Conservation (phyloP, 1,140 invertebrate genomes). For the Cylas formicarius region DNA sequence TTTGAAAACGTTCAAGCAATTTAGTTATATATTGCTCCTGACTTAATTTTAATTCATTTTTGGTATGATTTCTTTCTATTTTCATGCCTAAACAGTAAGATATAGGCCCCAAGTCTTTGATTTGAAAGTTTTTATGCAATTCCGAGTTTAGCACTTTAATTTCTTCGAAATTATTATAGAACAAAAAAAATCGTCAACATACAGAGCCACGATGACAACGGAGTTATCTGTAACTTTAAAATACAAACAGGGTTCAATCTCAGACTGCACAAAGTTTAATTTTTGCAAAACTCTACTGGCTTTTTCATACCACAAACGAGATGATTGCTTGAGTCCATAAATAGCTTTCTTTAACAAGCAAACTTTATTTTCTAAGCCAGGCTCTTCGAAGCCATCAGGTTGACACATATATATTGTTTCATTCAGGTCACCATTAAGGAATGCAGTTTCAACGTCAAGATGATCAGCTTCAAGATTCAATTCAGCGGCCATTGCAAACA, state of each 20-base stretch:
- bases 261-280: conserved; percentile 25
- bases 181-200: conserved; percentile 41
- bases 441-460: conserved; percentile 39
- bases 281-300: conserved; percentile 26
- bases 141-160: conserved; percentile 22
- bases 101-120: conserved; percentile 29
- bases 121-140: conserved; percentile 28
- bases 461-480: conserved; percentile 14
- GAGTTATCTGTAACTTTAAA: conserved; percentile 17
- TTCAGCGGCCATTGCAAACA: conserved; percentile 18
- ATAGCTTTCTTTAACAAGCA: conserved; percentile 34
- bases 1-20: conserved; percentile 36
- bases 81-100: conserved; percentile 31
- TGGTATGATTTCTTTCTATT: conserved; percentile 32
- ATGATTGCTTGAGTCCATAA: conserved; percentile 44
- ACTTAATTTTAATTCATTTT: conserved; percentile 30
- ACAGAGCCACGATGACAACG: conserved; percentile 31
- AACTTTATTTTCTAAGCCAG: conserved; percentile 21
- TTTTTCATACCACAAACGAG: conserved; percentile 40
- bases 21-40: conserved; percentile 37
- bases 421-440: conserved; percentile 33
- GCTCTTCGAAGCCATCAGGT: conserved; percentile 28
- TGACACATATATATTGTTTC: conserved; percentile 29
- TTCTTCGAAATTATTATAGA: conserved; percentile 27
- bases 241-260: conserved; percentile 38